These are phyloP conservation scores for Caenorhabditis sp. DNA, from an alignment of 2,888 invertebrate genomes.

Conservation along the genomic window DNA sequence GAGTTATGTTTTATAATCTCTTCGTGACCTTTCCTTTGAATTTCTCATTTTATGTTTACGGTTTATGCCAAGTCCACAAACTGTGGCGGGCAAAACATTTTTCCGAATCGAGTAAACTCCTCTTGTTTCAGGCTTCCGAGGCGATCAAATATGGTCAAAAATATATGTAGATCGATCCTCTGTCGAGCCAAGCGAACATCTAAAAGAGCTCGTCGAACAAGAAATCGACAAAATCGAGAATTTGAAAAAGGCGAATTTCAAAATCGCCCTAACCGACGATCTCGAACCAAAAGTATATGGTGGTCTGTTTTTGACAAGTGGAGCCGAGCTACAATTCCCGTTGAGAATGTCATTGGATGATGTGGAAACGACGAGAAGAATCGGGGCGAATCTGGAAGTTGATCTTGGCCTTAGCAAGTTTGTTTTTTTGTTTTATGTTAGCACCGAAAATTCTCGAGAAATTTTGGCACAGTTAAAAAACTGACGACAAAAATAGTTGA, in stretches of 20 bases:
- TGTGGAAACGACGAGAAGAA: conserved; percentile 50
- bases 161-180: conserved; percentile 44
- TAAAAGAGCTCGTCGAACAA: conserved; percentile 52
- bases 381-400: conserved; percentile 54
- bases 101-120: too few relatives aligned
- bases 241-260: conserved; percentile 40
- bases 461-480: too few relatives aligned
- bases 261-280: conserved; percentile 46
- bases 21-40: too few relatives aligned
- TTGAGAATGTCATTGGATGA: conserved; percentile 48
- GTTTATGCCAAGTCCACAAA: too few relatives aligned
- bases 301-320: conserved; percentile 48
- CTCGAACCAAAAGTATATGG: conserved; percentile 55
- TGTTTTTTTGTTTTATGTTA: background rate
- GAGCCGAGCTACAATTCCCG: conserved; percentile 57
- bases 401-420: conserved; percentile 55
- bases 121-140: conserved; percentile 44
- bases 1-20: too few relatives aligned
- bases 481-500: too few relatives aligned
- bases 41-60: too few relatives aligned
- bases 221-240: conserved; percentile 49
- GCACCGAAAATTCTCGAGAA: too few relatives aligned
- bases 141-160: conserved; percentile 49
- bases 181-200: conserved; percentile 40
- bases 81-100: too few relatives aligned